Base-by-base conservation (phyloP, 2,113 vertebrate genomes). In the Cheilinus undulatus region DNA sequence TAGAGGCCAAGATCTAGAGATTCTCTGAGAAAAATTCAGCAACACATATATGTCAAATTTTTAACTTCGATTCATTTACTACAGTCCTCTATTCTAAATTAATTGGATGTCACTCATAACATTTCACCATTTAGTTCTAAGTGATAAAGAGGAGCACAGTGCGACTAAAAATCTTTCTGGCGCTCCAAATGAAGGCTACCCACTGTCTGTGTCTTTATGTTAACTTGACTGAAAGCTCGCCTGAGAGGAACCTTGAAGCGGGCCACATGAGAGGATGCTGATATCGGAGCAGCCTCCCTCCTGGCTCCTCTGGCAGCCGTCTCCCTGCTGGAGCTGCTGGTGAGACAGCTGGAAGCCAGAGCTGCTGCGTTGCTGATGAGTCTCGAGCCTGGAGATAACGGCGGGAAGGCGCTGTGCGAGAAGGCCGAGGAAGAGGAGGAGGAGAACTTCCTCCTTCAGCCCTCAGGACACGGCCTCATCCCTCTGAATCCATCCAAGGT, bases 401-500 rank as follows among this genome's bases (percentile, higher is more conserved):
- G 42, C 59, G 67, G 76, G 58, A 69, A 66, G 64, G 56, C 1
- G 10, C 42, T 8, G 66, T 34, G 65, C 14, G 68, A 78, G 75
- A 57, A 68, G 70, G 36, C 1, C 27, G 68, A 32, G 45, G 46
- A 30, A 2, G 43, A 67, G 53, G 43, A 43, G 57, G 20, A 17
- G 67, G 49, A 57, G 19, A 43, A 65, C 48, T 13, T 19, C 57
- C 54, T 34, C 23, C 43, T 60, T 27, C 5, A 23, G 67, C 83
- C 86, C 59, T 68, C 50, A 53, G 78, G 80, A 64, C 50, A n/a
- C 0, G 28, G 62, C 59, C 11, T 2, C 69, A 68, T 77, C 68
- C 57, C 20, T 12, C 56, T 61, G 82, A 85, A 69, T 82, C 85
- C 58, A 80, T 85, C 78, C 76, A 78, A 85, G 80, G 79, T 87